These are phyloP conservation scores for Apotomis turbidana DNA, from an alignment of 2,888 invertebrate species.

Conservation along the genomic window DNA sequence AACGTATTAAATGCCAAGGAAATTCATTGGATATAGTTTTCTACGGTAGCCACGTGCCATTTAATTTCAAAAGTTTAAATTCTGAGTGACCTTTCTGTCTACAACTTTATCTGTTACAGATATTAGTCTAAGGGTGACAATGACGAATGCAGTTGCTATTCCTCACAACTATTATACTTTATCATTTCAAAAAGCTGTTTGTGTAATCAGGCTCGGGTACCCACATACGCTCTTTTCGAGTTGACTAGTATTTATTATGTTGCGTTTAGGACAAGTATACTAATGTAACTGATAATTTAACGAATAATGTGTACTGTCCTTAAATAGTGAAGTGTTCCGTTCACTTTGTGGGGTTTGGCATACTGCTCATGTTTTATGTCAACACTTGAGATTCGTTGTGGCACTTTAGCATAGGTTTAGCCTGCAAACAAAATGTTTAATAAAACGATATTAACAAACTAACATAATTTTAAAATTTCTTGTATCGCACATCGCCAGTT, in stretches of 20 bases:
- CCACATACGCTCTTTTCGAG: not conserved
- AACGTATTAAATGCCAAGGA: too few relatives aligned
- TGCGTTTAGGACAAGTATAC: constrained; percentile 29
- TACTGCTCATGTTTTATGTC: constrained; percentile 15
- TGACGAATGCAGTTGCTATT: constrained; percentile 37
- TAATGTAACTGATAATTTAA: constrained; percentile 37
- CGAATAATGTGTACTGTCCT: constrained; percentile 32
- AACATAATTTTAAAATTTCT: too few relatives aligned
- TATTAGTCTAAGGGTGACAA: constrained; percentile 40
- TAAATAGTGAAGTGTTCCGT: constrained; percentile 18
- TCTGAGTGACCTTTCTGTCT: constrained; percentile 6
- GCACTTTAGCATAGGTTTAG: constrained; percentile 4
- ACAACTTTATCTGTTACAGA: not conserved
- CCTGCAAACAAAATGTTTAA: not conserved
- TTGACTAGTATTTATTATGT: constrained; percentile 21
- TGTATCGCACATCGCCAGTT: too few relatives aligned
- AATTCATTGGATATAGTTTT: too few relatives aligned
- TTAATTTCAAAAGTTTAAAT: not conserved
- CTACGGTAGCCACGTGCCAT: not conserved
- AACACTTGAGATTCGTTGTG: constrained; percentile 15
- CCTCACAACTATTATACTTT: not conserved
- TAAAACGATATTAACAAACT: too few relatives aligned
- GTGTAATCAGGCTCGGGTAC: not conserved
- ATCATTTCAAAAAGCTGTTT: not conserved
- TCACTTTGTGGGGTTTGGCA: constrained; percentile 13